These are phyloP conservation scores for Spondyliosoma cantharus DNA, from an alignment of 2,797 vertebrate species.

Conservation along the genomic window DNA sequence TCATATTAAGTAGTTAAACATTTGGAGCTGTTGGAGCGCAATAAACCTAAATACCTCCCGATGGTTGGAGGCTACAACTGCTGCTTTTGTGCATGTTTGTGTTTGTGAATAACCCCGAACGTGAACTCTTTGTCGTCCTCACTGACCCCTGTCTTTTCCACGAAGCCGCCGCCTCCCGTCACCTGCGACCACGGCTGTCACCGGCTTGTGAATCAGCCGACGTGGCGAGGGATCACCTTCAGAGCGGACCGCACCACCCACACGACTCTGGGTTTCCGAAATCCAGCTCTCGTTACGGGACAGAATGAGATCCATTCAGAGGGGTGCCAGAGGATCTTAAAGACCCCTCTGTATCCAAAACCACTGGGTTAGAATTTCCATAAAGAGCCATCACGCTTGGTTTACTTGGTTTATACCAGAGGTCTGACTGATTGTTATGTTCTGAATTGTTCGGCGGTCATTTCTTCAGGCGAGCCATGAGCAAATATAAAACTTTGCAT, in stretches of 20 bases:
- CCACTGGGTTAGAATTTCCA: constrained; percentile 55
- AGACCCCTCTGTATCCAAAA: constrained; percentile 58
- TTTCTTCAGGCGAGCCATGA: constrained; percentile 69
- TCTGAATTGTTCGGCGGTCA: constrained; percentile 65
- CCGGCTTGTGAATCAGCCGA: constrained; percentile 34
- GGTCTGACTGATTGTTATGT: constrained; percentile 56
- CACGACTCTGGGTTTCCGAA: constrained; percentile 48
- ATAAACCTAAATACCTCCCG: neutral
- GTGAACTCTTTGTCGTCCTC: constrained; percentile 7
- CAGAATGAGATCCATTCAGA: constrained; percentile 59
- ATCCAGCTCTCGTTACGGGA: constrained; percentile 47
- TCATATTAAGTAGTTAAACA: neutral
- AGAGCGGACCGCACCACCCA: constrained; percentile 17
- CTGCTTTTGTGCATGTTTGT: neutral
- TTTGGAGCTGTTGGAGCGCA: constrained; percentile 24
- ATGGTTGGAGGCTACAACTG: neutral
- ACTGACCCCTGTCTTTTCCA: constrained; percentile 8
- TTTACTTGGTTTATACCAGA: constrained; percentile 40
- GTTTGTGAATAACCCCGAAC: neutral
- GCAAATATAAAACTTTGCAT: constrained; percentile 69
- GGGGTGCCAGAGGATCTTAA: constrained; percentile 54
- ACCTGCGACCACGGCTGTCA: constrained; percentile 40
- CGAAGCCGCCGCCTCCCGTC: constrained; percentile 36
- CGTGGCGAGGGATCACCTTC: constrained; percentile 43
- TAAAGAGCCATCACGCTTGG: constrained; percentile 31